These are phyloP conservation scores for Sympetrum striolatum DNA, from an alignment of 2,888 invertebrate species.

Conservation along the genomic window DNA sequence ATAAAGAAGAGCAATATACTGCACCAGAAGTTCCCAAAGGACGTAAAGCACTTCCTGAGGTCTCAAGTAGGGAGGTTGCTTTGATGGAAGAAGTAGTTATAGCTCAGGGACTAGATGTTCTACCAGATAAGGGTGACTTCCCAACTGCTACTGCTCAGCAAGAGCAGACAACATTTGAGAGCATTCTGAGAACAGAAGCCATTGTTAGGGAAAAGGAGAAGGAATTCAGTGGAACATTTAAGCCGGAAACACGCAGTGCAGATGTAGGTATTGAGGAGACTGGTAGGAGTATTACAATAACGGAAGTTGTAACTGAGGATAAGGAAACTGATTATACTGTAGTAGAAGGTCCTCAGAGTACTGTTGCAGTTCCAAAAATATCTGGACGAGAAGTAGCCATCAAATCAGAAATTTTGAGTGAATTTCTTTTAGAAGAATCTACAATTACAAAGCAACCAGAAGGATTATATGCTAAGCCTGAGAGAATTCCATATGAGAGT, in stretches of 20 bases:
- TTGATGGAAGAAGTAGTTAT: constrained; percentile 49
- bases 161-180: constrained; percentile 60
- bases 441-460: constrained; percentile 54
- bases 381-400: constrained; percentile 58
- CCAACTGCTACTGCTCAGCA: constrained; percentile 58
- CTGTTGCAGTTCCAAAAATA: constrained; percentile 49
- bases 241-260: constrained; percentile 58
- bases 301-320: constrained; percentile 63
- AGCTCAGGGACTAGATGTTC: constrained; percentile 53
- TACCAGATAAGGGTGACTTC: constrained; percentile 55
- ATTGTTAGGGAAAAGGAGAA: constrained; percentile 57
- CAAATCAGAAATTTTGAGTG: constrained; percentile 57
- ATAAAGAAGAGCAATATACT: constrained; percentile 61
- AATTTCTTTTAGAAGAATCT: constrained; percentile 55
- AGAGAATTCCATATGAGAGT: constrained; percentile 52
- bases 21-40: background rate
- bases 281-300: constrained; percentile 63
- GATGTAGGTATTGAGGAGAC: constrained; percentile 58
- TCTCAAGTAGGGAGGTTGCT: constrained; percentile 50
- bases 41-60: constrained; percentile 46
- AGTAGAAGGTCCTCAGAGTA: constrained; percentile 51
- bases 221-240: constrained; percentile 56
- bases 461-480: constrained; percentile 49
- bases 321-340: constrained; percentile 57
- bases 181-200: constrained; percentile 64